Conservation (phyloP, 2,113 vertebrate genomes). For the Acanthisitta chloris region DNA sequence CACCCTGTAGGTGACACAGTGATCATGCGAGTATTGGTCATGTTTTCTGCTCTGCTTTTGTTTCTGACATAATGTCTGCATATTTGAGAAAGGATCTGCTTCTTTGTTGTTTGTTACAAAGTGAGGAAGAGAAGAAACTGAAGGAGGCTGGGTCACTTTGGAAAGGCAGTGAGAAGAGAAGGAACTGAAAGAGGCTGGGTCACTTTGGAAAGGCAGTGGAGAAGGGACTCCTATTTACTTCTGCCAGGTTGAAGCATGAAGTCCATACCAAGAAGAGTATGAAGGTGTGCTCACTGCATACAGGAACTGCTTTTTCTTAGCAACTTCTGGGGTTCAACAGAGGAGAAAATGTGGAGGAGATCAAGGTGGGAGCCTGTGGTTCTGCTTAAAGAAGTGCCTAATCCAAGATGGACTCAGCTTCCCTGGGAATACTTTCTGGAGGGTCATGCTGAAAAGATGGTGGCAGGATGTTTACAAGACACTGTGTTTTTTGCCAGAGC, state of each 20-base stretch:
- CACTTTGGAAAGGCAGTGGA: background rate
- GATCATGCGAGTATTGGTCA: fast-evolving
- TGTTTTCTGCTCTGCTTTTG: background rate
- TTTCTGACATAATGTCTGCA: background rate
- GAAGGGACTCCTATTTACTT: background rate
- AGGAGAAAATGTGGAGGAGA: background rate
- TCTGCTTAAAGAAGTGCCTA: background rate
- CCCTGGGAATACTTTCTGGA: background rate
- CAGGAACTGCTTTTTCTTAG: background rate
- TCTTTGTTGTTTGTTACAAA: background rate
- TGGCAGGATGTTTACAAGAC: background rate
- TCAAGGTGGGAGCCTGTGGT: background rate
- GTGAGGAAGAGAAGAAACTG: background rate
- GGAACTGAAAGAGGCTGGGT: background rate
- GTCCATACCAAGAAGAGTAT: background rate
- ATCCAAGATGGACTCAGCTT: background rate
- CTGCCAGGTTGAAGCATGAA: background rate
- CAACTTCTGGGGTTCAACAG: background rate
- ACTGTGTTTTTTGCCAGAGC: background rate
- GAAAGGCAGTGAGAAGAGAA: background rate
- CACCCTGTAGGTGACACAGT: background rate
- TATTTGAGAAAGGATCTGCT: background rate
- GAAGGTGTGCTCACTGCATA: background rate
- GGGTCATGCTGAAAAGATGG: background rate
- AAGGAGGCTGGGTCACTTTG: background rate